Evolutionary conservation across 1,140 invertebrate species (phyloP).

Genomic region (Campoletis sonorensis): DNA sequence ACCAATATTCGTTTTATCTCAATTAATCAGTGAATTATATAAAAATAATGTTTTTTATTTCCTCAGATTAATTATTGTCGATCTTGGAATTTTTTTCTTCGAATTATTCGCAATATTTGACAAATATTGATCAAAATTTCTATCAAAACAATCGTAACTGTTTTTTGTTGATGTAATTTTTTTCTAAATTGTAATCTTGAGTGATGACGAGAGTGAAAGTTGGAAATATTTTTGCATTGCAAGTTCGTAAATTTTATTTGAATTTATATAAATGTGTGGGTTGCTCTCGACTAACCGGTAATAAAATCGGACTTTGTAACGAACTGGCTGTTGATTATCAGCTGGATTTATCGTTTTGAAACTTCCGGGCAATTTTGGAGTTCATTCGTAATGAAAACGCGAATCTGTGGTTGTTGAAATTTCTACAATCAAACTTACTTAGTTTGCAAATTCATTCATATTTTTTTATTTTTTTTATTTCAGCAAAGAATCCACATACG

Average conservation of each 20-base stretch:
- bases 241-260: too few species aligned
- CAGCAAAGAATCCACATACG: neutral
- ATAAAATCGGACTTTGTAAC: neutral
- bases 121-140: too few species aligned
- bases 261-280: neutral
- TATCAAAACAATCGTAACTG: neutral
- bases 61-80: too few species aligned
- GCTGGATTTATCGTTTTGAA: neutral
- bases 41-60: too few species aligned
- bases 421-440: neutral
- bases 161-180: neutral
- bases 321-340: neutral
- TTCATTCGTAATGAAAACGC: neutral
- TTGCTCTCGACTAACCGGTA: neutral
- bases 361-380: neutral
- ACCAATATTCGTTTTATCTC: too few species aligned
- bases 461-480: neutral
- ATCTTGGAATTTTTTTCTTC: too few species aligned
- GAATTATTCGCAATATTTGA: too few species aligned
- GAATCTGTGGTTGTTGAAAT: neutral
- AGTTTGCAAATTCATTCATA: too few species aligned
- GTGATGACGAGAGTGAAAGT: too few species aligned
- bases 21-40: too few species aligned
- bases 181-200: neutral
- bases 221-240: too few species aligned